These are phyloP conservation scores for Lasioglossum malachurum DNA, from an alignment of 2,888 invertebrate genomes.

Conservation along the genomic window DNA sequence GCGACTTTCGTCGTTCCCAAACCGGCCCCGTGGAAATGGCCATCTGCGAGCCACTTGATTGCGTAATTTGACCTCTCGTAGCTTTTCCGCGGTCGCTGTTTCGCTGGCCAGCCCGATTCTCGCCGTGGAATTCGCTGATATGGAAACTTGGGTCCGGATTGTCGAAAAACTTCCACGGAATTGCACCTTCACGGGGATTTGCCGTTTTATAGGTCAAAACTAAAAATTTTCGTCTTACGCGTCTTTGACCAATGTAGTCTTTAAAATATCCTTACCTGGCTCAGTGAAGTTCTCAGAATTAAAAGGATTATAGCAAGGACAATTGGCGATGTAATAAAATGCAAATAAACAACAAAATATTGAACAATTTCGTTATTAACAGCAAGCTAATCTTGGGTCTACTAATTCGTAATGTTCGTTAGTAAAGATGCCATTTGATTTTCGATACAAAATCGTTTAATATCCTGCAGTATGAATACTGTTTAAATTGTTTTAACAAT, in stretches of 20 bases:
- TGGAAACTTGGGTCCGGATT: background rate
- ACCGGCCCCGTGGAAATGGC: slow-evolving; percentile 33
- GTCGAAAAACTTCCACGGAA: background rate
- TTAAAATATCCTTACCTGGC: background rate
- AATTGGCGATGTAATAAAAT: background rate
- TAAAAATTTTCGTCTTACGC: background rate
- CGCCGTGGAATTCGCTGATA: background rate
- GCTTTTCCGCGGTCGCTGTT: slow-evolving; percentile 10
- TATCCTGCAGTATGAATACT: background rate
- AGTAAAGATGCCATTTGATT: background rate
- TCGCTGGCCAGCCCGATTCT: background rate
- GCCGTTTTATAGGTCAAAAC: background rate
- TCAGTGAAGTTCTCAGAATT: background rate
- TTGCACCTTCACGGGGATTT: background rate
- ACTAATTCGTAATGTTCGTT: too few species aligned
- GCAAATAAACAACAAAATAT: background rate
- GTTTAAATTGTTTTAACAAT: background rate
- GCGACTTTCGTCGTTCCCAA: slow-evolving; percentile 52
- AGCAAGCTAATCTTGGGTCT: background rate
- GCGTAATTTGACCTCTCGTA: slow-evolving; percentile 38
- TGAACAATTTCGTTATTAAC: background rate
- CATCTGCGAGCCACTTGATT: slow-evolving; percentile 45
- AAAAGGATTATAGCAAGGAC: background rate
- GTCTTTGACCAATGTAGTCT: background rate
- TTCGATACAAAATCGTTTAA: background rate